Conservation (phyloP, 2,113 vertebrate genomes). For the Oreochromis tanganicae region DNA sequence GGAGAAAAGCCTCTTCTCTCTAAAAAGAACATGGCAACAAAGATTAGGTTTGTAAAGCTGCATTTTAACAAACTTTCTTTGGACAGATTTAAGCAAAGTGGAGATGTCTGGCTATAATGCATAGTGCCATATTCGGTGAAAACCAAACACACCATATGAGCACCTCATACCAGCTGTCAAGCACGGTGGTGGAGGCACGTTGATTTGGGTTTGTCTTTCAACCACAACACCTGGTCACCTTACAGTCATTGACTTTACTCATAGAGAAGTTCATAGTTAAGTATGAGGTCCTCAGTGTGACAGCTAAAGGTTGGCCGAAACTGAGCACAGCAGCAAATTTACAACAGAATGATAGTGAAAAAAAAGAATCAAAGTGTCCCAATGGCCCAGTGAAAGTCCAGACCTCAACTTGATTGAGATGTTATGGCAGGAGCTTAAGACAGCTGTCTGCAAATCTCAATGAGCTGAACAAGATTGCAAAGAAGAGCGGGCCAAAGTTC, state of each 20-base stretch:
- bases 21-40: not conserved
- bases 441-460: not conserved
- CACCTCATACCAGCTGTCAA: not conserved
- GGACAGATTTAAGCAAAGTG: not conserved
- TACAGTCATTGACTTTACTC: not conserved
- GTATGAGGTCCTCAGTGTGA: not conserved
- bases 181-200: not conserved
- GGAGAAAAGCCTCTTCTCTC: not conserved
- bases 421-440: not conserved
- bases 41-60: not conserved
- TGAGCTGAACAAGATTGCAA: not conserved
- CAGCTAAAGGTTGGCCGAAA: not conserved
- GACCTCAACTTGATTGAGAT: not conserved
- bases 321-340: not conserved
- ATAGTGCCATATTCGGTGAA: not conserved
- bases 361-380: not conserved
- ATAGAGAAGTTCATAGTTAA: no score
- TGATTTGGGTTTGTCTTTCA: not conserved
- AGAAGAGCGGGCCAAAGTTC: not conserved
- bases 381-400: not conserved
- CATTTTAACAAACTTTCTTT: not conserved
- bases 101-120: not conserved
- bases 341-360: not conserved
- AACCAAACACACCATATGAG: not conserved
- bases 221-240: not conserved